Base-by-base conservation (phyloP, 2,888 invertebrate genomes). In the Dryocosmus kuriphilus region DNA sequence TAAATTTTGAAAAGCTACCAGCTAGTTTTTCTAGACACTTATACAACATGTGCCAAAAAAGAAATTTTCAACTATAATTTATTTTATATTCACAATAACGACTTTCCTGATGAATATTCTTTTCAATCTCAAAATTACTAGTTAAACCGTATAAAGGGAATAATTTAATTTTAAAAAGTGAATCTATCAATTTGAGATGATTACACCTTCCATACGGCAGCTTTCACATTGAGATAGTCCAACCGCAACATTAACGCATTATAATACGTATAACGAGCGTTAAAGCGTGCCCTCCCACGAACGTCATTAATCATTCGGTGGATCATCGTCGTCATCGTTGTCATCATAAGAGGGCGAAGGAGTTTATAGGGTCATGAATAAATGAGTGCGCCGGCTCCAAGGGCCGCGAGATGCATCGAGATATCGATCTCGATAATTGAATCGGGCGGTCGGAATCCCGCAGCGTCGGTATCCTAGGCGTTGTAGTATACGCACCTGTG, bases 371-470 rank as follows among this genome's bases (percentile, higher is more conserved):
- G 77, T 81, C 77, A 77, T 76, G 65, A 79, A 74, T 78, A 76
- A 81, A 79, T 78, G 76, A 71, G 75, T 76, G 78, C 80, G 79
- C 62, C 51, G 78, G 76, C 77, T 51, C n/a, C 76, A 62, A 67
- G 41, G 30, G 76, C 77, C 77, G 57, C 75, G 78, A 83, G 82
- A 83, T 84, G 84, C 83, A 82, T 83, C 82, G 81, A 84, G 90
- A 90, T 90, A 90, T 81, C 85, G 87, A 90, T 90, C 90, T 85
- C 86, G 86, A 88, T 90, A 90, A 90, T 90, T 90, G 90, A 90
- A 90, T 90, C 89, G 87, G 83, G 80, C 85, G 86, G 87, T 87
- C 85, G 86, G 82, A 81, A 85, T 82, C 88, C 88, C 86, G 86
- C 85, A 41, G 80, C 85, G 87, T 86, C 87, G 85, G 85, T 81